A percentile compares a stretch with the other conserved stretches of the same genome.
Conservation (phyloP, 1,140 invertebrate genomes). For the Caenorhabditis briggsae region DNA sequence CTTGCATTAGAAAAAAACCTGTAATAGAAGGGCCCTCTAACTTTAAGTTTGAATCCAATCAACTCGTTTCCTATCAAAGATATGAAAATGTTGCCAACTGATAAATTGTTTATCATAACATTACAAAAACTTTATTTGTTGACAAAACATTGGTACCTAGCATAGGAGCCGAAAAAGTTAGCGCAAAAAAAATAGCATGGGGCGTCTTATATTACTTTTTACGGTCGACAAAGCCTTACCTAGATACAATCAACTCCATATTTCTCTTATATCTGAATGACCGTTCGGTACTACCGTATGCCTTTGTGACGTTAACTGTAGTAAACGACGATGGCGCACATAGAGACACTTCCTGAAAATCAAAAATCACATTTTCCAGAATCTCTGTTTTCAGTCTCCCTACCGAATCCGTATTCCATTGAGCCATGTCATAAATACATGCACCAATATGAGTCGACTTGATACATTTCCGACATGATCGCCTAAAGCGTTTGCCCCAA, state of each 20-base stretch:
- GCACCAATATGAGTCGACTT: conserved; percentile 41
- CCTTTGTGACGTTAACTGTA: conserved; percentile 57
- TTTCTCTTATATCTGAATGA: conserved; percentile 20
- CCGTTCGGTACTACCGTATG: conserved; percentile 55
- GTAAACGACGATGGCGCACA: conserved; percentile 63
- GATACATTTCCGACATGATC: conserved; percentile 51
- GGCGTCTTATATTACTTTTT: background rate
- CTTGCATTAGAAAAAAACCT: too few species aligned
- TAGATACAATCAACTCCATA: conserved; percentile 34
- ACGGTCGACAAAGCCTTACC: background rate
- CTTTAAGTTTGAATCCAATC: too few species aligned
- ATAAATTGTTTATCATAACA: too few species aligned
- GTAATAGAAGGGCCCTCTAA: too few species aligned
- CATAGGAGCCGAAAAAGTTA: too few species aligned
- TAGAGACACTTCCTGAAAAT: conserved; percentile 60
- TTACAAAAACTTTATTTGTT: too few species aligned
- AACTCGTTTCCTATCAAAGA: too few species aligned
- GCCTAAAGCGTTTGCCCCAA: conserved; percentile 73
- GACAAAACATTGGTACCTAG: too few species aligned
- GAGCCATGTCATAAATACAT: conserved; percentile 35
- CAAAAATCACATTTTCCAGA: background rate
- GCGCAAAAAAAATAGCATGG: too few species aligned
- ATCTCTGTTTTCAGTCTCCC: background rate
- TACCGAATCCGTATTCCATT: conserved; percentile 47
- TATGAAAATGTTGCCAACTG: too few species aligned